Base-by-base conservation (phyloP, 2,797 vertebrate genomes). In the Mus caroli region DNA sequence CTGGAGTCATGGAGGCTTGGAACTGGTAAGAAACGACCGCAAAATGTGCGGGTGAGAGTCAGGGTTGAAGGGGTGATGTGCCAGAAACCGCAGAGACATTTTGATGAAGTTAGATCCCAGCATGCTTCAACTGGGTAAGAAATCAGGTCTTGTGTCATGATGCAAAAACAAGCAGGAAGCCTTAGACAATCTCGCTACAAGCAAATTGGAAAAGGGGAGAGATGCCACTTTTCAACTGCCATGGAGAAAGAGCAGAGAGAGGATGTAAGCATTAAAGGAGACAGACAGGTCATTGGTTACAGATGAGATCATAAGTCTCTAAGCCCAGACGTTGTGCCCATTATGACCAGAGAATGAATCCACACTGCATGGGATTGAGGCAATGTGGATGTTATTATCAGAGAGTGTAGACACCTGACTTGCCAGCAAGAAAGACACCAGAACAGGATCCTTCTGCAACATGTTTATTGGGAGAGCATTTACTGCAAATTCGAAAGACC, bases 141-240 rank as follows among this genome's bases (percentile, higher is more conserved):
- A 26, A 10, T 14, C 40, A 9, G 52, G 3, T 84, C 76, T 92
- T 82, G 26, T 64, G 58, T 90, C 67, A 14, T 71, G 31, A 92
- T 10, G 67, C 58, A 90, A 85, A 12, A 60, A 3, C 52, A 75
- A 80, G 3, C 34, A n/a, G 50, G 19, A 86, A 52, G 15, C 6
- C 64, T 92, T 75, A 73, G 50, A 60, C 3, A 78, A 75, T 40
- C 22, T 58, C 76, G n/a, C 24, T 50, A 1, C 14, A 54, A 80
- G 28, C 52, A 67, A 77, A 84, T 71, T 43, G 20, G 62, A 56
- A 96, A 90, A 88, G 43, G 34, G 95, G 90, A n/a, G 60, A 69
- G 17, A 86, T 7, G 60, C 1, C 64, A n/a, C 64, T 69, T 69
- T 12, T 6, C 40, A 40, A 77, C 43, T 54, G 37, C 52, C 85